Conservation (phyloP, 2,888 invertebrate genomes). For the Pristionchus fissidentatus region DNA sequence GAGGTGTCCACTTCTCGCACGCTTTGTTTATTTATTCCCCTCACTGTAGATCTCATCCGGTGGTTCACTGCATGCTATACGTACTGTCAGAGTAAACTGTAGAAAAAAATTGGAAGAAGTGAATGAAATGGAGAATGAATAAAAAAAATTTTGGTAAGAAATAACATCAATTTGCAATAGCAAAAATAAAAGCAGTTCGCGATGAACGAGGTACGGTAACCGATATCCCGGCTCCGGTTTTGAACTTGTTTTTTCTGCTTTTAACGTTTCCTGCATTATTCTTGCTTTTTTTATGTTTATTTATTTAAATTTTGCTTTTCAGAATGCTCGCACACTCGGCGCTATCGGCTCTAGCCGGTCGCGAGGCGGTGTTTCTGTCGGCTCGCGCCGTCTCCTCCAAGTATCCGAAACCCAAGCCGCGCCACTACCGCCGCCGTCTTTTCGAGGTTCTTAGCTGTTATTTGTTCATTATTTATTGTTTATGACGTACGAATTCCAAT, state of each 20-base stretch:
- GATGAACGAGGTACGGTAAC: background rate
- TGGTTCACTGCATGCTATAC: background rate
- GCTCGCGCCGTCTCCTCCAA: slow-evolving; percentile 68
- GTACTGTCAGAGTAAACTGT: background rate
- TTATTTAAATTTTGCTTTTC: background rate
- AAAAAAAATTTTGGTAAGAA: background rate
- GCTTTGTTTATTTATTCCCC: slow-evolving; percentile 39
- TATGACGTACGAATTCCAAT: background rate
- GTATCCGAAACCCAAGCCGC: slow-evolving; percentile 68
- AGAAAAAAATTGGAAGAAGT: too few species aligned
- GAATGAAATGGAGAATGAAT: background rate
- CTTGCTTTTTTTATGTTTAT: background rate
- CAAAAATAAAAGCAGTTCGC: background rate
- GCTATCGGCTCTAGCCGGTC: background rate
- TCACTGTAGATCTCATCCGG: slow-evolving; percentile 14
- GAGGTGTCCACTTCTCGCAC: slow-evolving; percentile 31
- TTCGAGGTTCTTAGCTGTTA: slow-evolving; percentile 37
- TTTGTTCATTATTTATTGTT: background rate
- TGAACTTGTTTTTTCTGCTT: slow-evolving; percentile 4
- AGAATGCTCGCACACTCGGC: slow-evolving; percentile 40
- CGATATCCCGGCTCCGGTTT: background rate
- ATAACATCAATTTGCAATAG: background rate
- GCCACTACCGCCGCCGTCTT: slow-evolving; percentile 60
- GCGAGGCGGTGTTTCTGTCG: slow-evolving; percentile 48
- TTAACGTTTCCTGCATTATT: background rate